Conservation (phyloP, 2,797 vertebrate species). For the Anabas testudineus region DNA sequence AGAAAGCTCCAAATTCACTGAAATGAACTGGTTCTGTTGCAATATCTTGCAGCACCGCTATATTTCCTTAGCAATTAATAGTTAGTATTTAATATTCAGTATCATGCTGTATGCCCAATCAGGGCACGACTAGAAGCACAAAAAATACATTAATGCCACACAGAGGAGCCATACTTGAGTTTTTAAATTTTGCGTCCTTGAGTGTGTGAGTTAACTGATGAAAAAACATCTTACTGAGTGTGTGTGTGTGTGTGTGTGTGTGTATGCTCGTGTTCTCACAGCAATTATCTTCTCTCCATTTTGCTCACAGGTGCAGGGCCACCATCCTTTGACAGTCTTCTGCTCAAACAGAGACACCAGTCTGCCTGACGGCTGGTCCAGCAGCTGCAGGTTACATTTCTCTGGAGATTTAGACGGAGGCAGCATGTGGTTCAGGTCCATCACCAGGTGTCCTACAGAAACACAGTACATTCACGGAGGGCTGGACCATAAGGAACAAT, state of each 20-base stretch:
- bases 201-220: too few species aligned
- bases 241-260: neutral
- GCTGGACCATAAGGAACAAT: neutral
- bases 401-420: constrained; percentile 91
- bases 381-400: constrained; percentile 88
- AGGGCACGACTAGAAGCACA: too few species aligned
- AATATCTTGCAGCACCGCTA: too few species aligned
- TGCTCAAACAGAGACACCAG: constrained; percentile 95
- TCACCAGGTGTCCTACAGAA: constrained; percentile 88
- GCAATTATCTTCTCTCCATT: constrained; percentile 85
- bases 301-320: constrained; percentile 89
- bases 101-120: too few species aligned
- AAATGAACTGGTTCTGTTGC: too few species aligned
- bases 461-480: neutral
- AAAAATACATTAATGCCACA: too few species aligned
- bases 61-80: too few species aligned
- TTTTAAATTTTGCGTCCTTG: too few species aligned
- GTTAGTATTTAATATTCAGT: too few species aligned
- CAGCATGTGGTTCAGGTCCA: constrained; percentile 95
- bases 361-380: constrained; percentile 76
- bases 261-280: constrained; percentile 77
- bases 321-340: constrained; percentile 96
- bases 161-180: too few species aligned
- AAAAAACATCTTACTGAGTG: too few species aligned
- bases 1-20: too few species aligned